Percentiles rank a stretch among this genome's conserved stretches.
These are phyloP conservation scores for Erebia ligea DNA, from an alignment of 2,888 invertebrate species.

Conservation along the genomic window DNA sequence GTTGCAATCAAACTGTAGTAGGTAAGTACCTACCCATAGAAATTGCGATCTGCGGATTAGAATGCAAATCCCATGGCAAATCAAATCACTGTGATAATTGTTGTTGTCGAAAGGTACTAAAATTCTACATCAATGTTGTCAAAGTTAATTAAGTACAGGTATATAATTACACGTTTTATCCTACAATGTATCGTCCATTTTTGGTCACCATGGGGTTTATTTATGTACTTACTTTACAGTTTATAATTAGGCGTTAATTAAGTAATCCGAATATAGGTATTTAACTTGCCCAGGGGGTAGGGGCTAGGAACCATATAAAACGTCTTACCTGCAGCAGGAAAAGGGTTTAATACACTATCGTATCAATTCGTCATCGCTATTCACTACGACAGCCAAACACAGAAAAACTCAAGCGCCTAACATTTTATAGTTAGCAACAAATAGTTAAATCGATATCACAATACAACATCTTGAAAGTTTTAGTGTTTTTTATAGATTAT, in stretches of 20 bases:
- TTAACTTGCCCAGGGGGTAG: background rate
- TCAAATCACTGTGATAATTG: background rate
- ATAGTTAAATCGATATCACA: constrained; percentile 45
- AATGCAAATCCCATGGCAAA: background rate
- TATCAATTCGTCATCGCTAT: background rate
- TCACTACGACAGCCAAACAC: background rate
- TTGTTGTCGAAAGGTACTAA: background rate
- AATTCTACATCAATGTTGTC: no score
- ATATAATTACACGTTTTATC: no score
- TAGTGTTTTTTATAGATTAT: no score
- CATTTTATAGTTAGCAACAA: constrained; percentile 42
- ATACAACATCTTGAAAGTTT: constrained; percentile 16
- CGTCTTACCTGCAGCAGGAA: background rate
- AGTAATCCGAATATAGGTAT: no score
- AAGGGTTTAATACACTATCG: background rate
- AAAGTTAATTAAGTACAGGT: background rate
- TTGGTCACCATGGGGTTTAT: no score
- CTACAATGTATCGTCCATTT: no score
- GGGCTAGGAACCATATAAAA: background rate
- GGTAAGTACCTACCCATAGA: no score
- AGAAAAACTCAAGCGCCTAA: constrained; percentile 39
- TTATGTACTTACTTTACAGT: no score
- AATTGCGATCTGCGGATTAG: no score
- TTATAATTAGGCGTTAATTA: no score
- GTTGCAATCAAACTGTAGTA: no score